Conservation (phyloP, 2,888 invertebrate species). For the Brenthis daphne region DNA sequence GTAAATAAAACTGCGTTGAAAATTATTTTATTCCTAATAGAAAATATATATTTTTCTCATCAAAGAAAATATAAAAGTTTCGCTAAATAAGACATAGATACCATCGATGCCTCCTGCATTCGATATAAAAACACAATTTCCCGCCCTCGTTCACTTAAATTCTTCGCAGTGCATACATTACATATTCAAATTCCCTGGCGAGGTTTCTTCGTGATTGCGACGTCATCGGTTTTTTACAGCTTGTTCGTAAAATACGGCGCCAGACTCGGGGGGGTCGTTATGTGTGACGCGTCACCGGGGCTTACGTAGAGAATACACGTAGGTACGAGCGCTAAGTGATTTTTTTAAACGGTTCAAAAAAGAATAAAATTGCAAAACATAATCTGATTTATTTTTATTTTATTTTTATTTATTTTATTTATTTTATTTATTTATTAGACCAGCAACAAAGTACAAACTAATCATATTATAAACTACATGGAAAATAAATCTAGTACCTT, state of each 20-base stretch:
- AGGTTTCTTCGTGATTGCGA: conserved; percentile 18
- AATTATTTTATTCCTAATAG: too few species aligned
- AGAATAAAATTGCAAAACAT: too few species aligned
- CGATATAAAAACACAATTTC: neutral
- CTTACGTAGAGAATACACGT: conserved; percentile 5
- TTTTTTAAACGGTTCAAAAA: neutral
- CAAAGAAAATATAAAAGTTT: too few species aligned
- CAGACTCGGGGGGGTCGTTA: conserved; percentile 16
- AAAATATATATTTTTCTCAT: too few species aligned
- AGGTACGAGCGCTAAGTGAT: neutral
- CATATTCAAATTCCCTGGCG: conserved; percentile 17
- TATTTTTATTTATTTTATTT: too few species aligned
- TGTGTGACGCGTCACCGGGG: conserved; percentile 7
- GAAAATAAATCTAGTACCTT: too few species aligned
- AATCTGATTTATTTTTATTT: too few species aligned
- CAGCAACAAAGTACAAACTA: too few species aligned
- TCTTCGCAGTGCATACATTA: conserved; percentile 10
- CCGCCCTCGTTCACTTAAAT: neutral
- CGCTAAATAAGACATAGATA: neutral
- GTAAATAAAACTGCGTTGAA: too few species aligned
- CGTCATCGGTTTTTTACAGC: conserved; percentile 22
- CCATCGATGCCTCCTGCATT: neutral
- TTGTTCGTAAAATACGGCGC: conserved; percentile 13
- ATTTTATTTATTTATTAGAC: too few species aligned
- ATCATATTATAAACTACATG: too few species aligned